A percentile compares a stretch with the other conserved stretches of the same genome.
phyloP scores from a whole-genome alignment of 1,140 invertebrate species.

The Caligus rogercresseyi region DNA sequence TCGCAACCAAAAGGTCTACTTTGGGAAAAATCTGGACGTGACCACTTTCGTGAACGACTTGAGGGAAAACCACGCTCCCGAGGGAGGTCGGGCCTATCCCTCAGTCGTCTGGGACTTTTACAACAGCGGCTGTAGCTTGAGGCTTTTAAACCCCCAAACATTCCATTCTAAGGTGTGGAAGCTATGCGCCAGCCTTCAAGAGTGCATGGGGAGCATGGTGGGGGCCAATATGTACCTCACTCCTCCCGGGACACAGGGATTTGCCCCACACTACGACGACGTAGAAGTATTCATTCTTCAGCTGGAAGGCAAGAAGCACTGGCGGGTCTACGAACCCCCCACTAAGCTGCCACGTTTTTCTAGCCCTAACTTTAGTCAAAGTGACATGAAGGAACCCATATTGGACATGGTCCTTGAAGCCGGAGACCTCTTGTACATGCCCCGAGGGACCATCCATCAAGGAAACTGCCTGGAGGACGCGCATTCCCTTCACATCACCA shows the following conservation, averaged over 20 bases:
- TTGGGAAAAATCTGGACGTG: constrained; percentile 71
- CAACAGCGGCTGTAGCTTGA: constrained; percentile 67
- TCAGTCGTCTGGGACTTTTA: constrained; percentile 79
- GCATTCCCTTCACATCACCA: constrained; percentile 79
- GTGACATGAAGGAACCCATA: constrained; percentile 55
- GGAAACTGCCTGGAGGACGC: constrained; percentile 47
- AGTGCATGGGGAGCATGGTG: constrained; percentile 50
- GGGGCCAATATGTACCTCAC: constrained; percentile 53
- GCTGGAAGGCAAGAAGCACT: constrained; percentile 83
- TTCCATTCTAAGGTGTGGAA: constrained; percentile 46
- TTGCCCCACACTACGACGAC: constrained; percentile 96
- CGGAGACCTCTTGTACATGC: constrained; percentile 77
- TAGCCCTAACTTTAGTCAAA: constrained; percentile 57
- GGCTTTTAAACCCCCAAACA: constrained; percentile 82
- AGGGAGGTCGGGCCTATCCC: constrained; percentile 43
- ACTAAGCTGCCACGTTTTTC: constrained; percentile 51
- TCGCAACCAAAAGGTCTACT: constrained; percentile 43
- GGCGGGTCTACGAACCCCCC: constrained; percentile 68
- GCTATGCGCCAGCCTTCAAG: constrained; percentile 59
- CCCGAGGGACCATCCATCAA: constrained; percentile 83
- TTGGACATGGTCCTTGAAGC: constrained; percentile 59
- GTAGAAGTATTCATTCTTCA: constrained; percentile 96
- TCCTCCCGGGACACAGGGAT: constrained; percentile 85
- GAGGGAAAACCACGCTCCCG: constrained; percentile 69
- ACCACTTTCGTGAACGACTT: constrained; percentile 60